Conservation (phyloP, 2,113 vertebrate genomes). For the Rhinopithecus roxellana region DNA sequence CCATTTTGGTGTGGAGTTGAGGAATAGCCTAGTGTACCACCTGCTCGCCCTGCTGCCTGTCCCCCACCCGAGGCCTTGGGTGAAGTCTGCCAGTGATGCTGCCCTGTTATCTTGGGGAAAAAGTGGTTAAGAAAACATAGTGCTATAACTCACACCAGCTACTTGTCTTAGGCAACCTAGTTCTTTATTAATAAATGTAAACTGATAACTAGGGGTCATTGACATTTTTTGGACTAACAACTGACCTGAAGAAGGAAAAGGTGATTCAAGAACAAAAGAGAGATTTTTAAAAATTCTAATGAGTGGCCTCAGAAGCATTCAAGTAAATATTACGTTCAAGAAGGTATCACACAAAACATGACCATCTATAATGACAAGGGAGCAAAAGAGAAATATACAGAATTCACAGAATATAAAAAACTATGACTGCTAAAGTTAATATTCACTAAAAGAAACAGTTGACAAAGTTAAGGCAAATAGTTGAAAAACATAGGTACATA, state of each 20-base stretch:
- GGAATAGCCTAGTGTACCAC: neutral
- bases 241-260: neutral
- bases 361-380: neutral
- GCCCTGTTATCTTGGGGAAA: neutral
- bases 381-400: neutral
- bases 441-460: neutral
- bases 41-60: neutral
- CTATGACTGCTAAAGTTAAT: neutral
- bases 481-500: neutral
- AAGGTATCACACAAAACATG: neutral
- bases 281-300: neutral
- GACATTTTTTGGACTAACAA: neutral
- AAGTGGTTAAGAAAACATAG: neutral
- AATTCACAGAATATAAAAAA: slow-evolving; percentile 2
- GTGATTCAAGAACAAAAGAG: neutral
- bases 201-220: neutral
- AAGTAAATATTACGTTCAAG: neutral
- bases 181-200: neutral
- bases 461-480: neutral
- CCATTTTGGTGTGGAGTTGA: neutral
- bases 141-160: neutral
- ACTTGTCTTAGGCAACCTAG: neutral
- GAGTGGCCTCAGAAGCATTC: neutral
- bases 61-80: neutral
- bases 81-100: neutral